These are phyloP conservation scores for Rallus limicola DNA, from an alignment of 2,113 vertebrate genomes.

Conservation along the genomic window DNA sequence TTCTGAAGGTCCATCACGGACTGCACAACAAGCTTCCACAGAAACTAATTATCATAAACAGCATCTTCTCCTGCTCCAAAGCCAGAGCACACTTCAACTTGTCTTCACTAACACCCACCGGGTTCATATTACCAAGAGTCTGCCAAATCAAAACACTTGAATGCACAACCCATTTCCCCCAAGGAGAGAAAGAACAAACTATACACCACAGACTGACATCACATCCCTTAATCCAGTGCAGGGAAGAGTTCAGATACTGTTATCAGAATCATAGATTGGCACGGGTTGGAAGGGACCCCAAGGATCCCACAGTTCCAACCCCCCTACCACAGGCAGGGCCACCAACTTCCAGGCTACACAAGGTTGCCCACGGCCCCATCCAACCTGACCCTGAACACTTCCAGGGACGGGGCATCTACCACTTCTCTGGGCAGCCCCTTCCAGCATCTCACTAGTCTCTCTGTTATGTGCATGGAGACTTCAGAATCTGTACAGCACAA, in stretches of 20 bases:
- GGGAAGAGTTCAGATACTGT: background rate
- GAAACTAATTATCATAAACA: background rate
- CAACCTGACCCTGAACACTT: too few species aligned
- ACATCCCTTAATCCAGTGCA: background rate
- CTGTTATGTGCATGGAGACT: accelerated
- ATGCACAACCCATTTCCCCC: background rate
- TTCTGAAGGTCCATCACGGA: background rate
- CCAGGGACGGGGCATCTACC: too few species aligned
- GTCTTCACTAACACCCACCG: background rate
- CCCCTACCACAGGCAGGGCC: too few species aligned
- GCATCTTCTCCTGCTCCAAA: background rate
- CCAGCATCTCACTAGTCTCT: too few species aligned
- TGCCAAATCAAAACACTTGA: background rate
- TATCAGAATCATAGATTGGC: background rate
- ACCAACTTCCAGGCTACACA: too few species aligned
- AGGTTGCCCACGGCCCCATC: too few species aligned
- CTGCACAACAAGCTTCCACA: background rate
- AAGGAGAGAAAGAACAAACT: background rate
- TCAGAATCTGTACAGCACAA: background rate
- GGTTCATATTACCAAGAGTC: background rate
- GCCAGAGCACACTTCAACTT: background rate
- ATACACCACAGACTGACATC: background rate
- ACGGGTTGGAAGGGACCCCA: too few species aligned
- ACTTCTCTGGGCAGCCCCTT: too few species aligned
- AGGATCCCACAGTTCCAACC: too few species aligned